phyloP scores from a whole-genome alignment of 2,888 invertebrate species.

The Branchipolynoe longqiensis region DNA sequence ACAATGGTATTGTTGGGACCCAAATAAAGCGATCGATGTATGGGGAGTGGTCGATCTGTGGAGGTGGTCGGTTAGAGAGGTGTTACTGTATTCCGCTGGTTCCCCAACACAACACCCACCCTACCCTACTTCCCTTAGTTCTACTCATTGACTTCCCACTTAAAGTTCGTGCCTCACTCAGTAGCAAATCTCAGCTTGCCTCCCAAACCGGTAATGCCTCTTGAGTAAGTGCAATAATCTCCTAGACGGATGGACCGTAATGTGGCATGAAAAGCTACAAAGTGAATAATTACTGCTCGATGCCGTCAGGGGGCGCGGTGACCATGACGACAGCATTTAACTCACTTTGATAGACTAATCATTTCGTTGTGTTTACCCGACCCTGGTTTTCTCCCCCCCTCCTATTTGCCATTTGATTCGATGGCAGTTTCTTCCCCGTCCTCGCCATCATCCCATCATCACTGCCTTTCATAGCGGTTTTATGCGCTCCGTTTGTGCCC shows the following conservation, averaged over 20 bases:
- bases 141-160: no score
- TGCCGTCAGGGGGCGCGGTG: not conserved
- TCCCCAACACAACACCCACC: no score
- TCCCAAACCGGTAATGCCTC: no score
- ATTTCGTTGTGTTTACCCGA: conserved; percentile 27
- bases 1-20: no score
- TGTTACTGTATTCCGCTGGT: no score
- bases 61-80: no score
- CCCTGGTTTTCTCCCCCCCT: conserved; percentile 17
- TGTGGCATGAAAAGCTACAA: not conserved
- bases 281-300: conserved; percentile 23
- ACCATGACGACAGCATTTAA: conserved; percentile 28
- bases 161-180: no score
- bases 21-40: no score
- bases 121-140: no score
- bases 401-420: conserved; percentile 47
- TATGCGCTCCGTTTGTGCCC: conserved; percentile 33
- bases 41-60: no score
- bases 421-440: conserved; percentile 1
- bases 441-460: conserved; percentile 28
- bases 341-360: conserved; percentile 18
- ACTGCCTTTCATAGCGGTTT: conserved; percentile 44
- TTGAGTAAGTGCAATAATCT: no score
- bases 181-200: no score
- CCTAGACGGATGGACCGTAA: conserved; percentile 14